A percentile compares a stretch with the other conserved stretches of the same genome.
phyloP scores from a whole-genome alignment of 2,113 vertebrate species.

The Oostethus manadensis region DNA sequence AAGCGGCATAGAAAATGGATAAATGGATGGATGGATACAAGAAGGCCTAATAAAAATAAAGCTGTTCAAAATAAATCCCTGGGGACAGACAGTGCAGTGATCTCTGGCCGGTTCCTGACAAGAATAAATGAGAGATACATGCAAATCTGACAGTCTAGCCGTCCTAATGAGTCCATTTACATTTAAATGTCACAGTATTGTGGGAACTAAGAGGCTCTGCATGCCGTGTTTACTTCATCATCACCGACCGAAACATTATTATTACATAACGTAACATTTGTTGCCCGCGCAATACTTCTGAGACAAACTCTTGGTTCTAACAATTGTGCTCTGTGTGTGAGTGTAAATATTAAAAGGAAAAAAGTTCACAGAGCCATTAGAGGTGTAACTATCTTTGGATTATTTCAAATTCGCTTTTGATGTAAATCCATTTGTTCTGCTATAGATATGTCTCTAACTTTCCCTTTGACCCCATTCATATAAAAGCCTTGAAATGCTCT shows the following conservation, averaged over 20 bases:
- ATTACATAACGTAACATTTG: not conserved
- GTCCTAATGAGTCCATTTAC: conserved; percentile 55
- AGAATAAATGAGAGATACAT: conserved; percentile 49
- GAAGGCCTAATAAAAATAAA: conserved; percentile 4
- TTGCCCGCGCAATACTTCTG: not conserved
- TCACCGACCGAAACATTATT: not conserved
- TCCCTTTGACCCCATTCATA: conserved; percentile 65
- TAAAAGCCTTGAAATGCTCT: conserved; percentile 76
- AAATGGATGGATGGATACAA: not conserved
- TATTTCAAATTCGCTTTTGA: conserved; percentile 75
- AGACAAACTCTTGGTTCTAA: too few relatives aligned
- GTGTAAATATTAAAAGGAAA: conserved; percentile 18
- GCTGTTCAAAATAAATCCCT: not conserved
- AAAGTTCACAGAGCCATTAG: conserved; percentile 34
- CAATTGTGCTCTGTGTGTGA: conserved; percentile 11
- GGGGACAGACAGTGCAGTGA: not conserved
- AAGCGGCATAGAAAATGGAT: too few relatives aligned
- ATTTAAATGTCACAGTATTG: conserved; percentile 53
- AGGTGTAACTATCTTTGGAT: conserved; percentile 69
- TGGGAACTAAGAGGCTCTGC: conserved; percentile 46
- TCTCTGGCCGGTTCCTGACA: conserved; percentile 12
- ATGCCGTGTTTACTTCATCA: conserved; percentile 12
- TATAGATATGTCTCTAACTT: conserved; percentile 72
- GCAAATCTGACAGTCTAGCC: conserved; percentile 39
- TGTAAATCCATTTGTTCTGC: conserved; percentile 78